Evolutionary conservation across 2,888 invertebrate genomes (phyloP).

Genomic region (Oscheius sp.): DNA sequence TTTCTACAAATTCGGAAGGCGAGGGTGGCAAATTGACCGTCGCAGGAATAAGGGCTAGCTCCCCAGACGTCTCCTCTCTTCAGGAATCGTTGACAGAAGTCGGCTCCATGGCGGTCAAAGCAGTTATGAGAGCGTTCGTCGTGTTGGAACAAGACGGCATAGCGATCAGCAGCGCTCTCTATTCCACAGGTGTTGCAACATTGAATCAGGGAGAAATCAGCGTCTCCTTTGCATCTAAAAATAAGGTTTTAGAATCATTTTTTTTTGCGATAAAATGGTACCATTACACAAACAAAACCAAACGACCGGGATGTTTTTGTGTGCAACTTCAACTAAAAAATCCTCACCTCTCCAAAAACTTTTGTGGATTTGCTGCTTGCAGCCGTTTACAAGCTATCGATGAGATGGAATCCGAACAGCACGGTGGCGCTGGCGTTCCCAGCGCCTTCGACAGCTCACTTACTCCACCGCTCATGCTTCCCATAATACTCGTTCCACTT

Average conservation of each 20-base stretch:
- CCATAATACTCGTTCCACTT: neutral
- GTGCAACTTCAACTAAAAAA: neutral
- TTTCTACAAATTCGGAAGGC: conserved; percentile 65
- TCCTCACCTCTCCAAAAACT: conserved; percentile 51
- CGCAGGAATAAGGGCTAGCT: conserved; percentile 60
- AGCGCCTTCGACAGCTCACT: conserved; percentile 47
- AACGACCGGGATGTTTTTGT: neutral
- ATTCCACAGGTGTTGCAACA: conserved; percentile 65
- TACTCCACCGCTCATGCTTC: too few species aligned
- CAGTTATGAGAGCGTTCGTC: conserved; percentile 55
- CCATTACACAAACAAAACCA: neutral
- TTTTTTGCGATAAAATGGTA: neutral
- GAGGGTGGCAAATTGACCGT: conserved; percentile 57
- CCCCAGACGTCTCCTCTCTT: conserved; percentile 57
- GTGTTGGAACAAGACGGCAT: conserved; percentile 58
- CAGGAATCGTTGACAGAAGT: conserved; percentile 60
- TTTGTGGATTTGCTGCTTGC: conserved; percentile 47
- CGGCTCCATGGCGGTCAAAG: conserved; percentile 59
- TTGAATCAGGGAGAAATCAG: conserved; percentile 64
- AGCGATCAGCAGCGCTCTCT: conserved; percentile 56
- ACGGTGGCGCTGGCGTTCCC: conserved; percentile 53
- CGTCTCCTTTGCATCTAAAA: conserved; percentile 49
- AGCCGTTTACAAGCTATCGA: conserved; percentile 58
- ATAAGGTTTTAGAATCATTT: neutral
- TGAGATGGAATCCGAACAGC: conserved; percentile 57